Evolutionary conservation across 2,888 invertebrate species (phyloP).

Genomic region (Hedychridium roseum): DNA sequence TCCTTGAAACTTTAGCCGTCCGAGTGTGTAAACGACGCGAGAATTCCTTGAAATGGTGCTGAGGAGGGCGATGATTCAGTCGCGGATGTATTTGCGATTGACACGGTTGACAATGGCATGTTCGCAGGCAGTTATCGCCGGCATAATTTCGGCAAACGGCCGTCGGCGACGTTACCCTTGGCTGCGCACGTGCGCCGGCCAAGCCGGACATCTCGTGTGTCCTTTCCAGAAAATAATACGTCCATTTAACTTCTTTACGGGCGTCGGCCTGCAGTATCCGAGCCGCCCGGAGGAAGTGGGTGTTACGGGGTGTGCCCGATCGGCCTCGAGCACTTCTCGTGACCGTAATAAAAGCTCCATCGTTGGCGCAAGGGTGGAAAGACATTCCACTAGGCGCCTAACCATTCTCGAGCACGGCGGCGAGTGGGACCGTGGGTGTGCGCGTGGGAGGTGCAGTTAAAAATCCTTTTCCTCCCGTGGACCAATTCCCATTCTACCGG

Average conservation of each 20-base stretch:
- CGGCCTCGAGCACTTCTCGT: conserved; percentile 23
- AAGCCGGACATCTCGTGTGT: conserved; percentile 41
- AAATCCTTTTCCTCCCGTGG: no score
- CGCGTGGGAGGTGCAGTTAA: no score
- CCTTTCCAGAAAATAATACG: conserved; percentile 52
- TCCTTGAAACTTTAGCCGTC: no score
- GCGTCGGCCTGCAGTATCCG: conserved; percentile 31
- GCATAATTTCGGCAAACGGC: conserved; percentile 31
- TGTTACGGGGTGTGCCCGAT: conserved; percentile 51
- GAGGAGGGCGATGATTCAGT: no score
- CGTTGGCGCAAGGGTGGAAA: conserved; percentile 28
- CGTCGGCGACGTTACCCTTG: conserved; percentile 19
- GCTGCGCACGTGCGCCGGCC: conserved; percentile 28
- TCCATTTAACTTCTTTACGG: conserved; percentile 47
- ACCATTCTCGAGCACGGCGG: no score
- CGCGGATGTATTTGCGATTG: no score
- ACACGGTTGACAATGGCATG: conserved; percentile 18
- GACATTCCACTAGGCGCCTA: conserved; percentile 12
- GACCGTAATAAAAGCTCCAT: conserved; percentile 30
- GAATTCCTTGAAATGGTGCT: no score
- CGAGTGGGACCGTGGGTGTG: no score
- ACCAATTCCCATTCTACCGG: no score
- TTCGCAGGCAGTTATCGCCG: conserved; percentile 36
- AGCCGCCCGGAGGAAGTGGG: conserved; percentile 52
- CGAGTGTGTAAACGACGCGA: no score